Percentiles rank a stretch among this genome's conserved stretches.
phyloP scores from a whole-genome alignment of 2,888 invertebrate species.

The Drosophila neoperkinsi region DNA sequence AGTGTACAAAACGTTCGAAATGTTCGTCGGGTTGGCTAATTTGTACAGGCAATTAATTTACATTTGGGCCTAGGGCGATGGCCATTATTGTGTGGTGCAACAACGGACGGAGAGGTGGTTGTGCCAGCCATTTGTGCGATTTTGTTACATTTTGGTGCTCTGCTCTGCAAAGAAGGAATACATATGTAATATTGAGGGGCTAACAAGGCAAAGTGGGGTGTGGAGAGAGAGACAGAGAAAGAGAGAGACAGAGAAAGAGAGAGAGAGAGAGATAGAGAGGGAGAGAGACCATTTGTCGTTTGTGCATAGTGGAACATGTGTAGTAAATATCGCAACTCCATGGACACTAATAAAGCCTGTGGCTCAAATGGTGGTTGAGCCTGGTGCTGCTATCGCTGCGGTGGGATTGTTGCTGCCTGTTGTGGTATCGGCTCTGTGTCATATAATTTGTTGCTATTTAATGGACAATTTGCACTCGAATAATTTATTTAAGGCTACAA shows the following conservation, averaged over 20 bases:
- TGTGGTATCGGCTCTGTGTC: conserved; percentile 42
- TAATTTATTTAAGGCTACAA: conserved; percentile 23
- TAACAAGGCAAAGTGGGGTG: neutral
- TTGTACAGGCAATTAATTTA: conserved; percentile 78
- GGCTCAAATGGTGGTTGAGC: conserved; percentile 13
- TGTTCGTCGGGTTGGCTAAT: conserved; percentile 65
- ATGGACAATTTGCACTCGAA: conserved; percentile 56
- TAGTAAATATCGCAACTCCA: conserved; percentile 47
- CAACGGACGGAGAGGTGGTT: neutral
- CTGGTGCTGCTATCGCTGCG: neutral
- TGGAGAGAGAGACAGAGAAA: neutral
- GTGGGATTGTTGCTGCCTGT: conserved; percentile 7
- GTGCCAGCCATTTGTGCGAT: conserved; percentile 59
- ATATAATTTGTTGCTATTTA: conserved; percentile 61
- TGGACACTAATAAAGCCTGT: conserved; percentile 32
- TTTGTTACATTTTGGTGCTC: conserved; percentile 57
- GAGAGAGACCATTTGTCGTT: conserved; percentile 35
- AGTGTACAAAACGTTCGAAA: conserved; percentile 44
- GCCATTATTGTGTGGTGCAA: conserved; percentile 4
- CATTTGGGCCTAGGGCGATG: conserved; percentile 47
- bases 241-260: neutral
- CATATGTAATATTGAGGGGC: conserved; percentile 6
- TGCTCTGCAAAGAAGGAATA: conserved; percentile 24
- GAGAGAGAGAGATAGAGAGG: too few species aligned
- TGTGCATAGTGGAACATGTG: conserved; percentile 34